Conservation (phyloP, 1,140 invertebrate genomes). For the Contarinia nasturtii region DNA sequence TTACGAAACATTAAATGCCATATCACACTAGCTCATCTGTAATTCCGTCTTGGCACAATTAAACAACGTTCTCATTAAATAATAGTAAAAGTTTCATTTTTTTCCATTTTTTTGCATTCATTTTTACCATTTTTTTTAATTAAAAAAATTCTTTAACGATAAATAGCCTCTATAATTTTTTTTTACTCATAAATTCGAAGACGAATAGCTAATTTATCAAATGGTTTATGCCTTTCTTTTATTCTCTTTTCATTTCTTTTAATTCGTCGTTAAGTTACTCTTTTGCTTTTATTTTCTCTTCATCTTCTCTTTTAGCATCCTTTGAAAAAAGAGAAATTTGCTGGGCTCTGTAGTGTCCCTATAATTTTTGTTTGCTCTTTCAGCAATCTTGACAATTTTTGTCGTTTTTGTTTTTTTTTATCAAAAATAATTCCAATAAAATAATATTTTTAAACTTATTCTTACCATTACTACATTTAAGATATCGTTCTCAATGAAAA, state of each 20-base stretch:
- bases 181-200: not conserved
- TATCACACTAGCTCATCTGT: constrained; percentile 1
- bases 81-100: constrained; percentile 1
- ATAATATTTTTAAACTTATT: too few relatives aligned
- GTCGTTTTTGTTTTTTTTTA: too few relatives aligned
- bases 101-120: not conserved
- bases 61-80: constrained; percentile 1
- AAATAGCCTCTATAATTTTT: constrained; percentile 1
- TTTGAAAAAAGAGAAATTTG: too few relatives aligned
- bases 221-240: not conserved
- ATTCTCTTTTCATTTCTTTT: not conserved
- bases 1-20: constrained; percentile 1
- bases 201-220: constrained; percentile 1
- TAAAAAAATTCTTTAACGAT: not conserved
- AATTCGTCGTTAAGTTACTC: not conserved
- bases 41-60: constrained; percentile 1
- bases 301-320: not conserved
- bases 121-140: not conserved
- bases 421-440: too few relatives aligned
- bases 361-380: not conserved
- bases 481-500: too few relatives aligned
- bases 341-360: too few relatives aligned
- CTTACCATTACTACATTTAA: too few relatives aligned
- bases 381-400: too few relatives aligned
- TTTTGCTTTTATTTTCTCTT: not conserved